These are phyloP conservation scores for Copidosoma floridanum DNA, from an alignment of 1,140 invertebrate genomes.

Conservation along the genomic window DNA sequence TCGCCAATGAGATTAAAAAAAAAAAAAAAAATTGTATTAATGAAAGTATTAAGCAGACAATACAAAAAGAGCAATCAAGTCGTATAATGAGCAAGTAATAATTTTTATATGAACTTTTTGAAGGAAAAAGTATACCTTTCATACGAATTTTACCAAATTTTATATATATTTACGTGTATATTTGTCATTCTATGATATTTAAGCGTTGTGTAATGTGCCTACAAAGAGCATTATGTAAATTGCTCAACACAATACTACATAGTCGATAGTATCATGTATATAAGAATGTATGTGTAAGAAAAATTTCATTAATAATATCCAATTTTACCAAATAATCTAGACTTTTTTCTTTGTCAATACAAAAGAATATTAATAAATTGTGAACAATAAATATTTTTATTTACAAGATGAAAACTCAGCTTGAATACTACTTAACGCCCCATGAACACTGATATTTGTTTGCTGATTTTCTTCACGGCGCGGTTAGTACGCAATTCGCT, in stretches of 20 bases:
- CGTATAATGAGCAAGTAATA: too few relatives aligned
- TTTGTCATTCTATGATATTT: constrained; percentile 15
- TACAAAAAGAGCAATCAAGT: background rate
- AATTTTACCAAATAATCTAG: constrained; percentile 21
- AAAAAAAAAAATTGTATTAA: constrained; percentile 14
- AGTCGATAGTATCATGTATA: constrained; percentile 31
- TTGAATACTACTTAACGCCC: constrained; percentile 1
- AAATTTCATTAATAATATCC: constrained; percentile 19
- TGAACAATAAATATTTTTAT: constrained; percentile 49
- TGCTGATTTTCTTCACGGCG: constrained; percentile 12
- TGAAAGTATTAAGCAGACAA: constrained; percentile 23
- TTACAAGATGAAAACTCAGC: constrained; percentile 33
- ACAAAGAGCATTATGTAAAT: constrained; percentile 30
- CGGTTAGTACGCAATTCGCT: constrained; percentile 9
- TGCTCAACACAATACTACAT: constrained; percentile 31
- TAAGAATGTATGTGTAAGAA: constrained; percentile 25
- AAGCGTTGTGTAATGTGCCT: constrained; percentile 25
- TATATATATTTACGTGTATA: constrained; percentile 19
- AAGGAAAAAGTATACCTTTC: constrained; percentile 27
- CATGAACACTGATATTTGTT: background rate
- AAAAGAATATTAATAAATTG: constrained; percentile 6
- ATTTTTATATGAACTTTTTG: constrained; percentile 22
- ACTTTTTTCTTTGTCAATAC: constrained; percentile 12
- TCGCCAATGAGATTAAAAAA: constrained; percentile 19
- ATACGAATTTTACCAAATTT: constrained; percentile 35